Percentiles rank a stretch among this genome's conserved stretches.
phyloP scores from a whole-genome alignment of 92 coral and sea anemone species.

The Paramuricea clavata region DNA sequence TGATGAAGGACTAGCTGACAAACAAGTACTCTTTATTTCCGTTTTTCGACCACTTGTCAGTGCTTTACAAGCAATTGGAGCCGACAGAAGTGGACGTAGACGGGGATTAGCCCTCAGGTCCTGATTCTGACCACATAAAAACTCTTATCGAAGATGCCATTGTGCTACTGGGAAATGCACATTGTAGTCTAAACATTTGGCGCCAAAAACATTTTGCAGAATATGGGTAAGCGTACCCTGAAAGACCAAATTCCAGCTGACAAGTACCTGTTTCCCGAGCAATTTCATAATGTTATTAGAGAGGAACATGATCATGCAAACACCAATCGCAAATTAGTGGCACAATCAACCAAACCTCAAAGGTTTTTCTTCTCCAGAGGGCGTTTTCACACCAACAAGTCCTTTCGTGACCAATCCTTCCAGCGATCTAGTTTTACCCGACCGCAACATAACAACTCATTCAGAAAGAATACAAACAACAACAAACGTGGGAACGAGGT shows the following conservation, averaged over 20 bases:
- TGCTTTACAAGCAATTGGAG: constrained; percentile 25
- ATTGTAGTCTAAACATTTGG: constrained; percentile 15
- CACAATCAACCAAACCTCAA: constrained; percentile 25
- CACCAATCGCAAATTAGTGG: constrained; percentile 30
- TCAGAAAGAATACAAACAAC: background rate
- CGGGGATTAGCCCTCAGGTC: background rate
- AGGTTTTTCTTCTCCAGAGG: background rate
- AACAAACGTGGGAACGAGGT: too few species aligned
- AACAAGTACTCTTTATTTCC: too few species aligned
- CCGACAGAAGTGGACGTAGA: background rate
- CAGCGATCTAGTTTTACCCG: constrained; percentile 4
- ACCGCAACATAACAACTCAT: constrained; percentile 2
- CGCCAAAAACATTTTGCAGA: background rate
- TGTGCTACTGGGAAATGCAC: constrained; percentile 21
- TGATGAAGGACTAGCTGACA: constrained; percentile 33
- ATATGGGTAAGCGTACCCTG: constrained; percentile 2
- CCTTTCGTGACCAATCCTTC: constrained; percentile 33
- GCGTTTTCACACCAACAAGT: constrained; percentile 21
- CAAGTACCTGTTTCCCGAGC: constrained; percentile 27
- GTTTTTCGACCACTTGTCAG: constrained; percentile 31
- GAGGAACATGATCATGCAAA: constrained; percentile 5
- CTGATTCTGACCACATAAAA: constrained; percentile 22
- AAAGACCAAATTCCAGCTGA: constrained; percentile 22
- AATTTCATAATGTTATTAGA: background rate
- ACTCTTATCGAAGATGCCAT: constrained; percentile 23